These are phyloP conservation scores for Hydrozoanthus gracilis DNA, from an alignment of 92 coral and sea anemone genomes.

Conservation along the genomic window DNA sequence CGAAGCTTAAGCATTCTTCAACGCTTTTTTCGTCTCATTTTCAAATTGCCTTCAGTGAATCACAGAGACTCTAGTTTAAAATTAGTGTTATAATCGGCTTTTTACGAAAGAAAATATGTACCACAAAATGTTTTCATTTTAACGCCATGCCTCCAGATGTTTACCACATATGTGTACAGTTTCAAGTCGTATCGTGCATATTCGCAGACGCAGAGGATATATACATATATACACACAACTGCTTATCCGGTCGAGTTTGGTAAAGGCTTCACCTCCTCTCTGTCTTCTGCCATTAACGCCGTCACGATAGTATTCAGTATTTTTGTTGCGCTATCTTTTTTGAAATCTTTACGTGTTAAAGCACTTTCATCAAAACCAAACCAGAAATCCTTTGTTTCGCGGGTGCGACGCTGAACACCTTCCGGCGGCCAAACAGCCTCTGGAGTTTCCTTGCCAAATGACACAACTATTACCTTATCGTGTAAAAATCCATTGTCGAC, in stretches of 20 bases:
- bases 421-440: conserved; percentile 82
- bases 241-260: not conserved
- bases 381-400: conserved; percentile 66
- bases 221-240: not conserved
- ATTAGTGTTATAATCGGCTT: no score
- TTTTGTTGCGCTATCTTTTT: conserved; percentile 34
- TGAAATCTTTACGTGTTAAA: conserved; percentile 58
- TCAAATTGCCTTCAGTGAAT: no score
- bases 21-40: no score
- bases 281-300: conserved; percentile 42
- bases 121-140: no score
- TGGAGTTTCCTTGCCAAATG: conserved; percentile 79
- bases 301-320: conserved; percentile 30
- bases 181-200: no score
- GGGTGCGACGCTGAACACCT: conserved; percentile 55
- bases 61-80: no score
- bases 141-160: no score
- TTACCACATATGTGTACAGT: no score
- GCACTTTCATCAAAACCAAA: conserved; percentile 68
- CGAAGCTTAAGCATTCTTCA: no score
- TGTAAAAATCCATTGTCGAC: conserved; percentile 76
- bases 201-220: not conserved
- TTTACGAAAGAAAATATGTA: no score
- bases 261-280: not conserved
- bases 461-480: conserved; percentile 72